Conservation (phyloP, 2,797 vertebrate genomes). For the Pteropus rufus region DNA sequence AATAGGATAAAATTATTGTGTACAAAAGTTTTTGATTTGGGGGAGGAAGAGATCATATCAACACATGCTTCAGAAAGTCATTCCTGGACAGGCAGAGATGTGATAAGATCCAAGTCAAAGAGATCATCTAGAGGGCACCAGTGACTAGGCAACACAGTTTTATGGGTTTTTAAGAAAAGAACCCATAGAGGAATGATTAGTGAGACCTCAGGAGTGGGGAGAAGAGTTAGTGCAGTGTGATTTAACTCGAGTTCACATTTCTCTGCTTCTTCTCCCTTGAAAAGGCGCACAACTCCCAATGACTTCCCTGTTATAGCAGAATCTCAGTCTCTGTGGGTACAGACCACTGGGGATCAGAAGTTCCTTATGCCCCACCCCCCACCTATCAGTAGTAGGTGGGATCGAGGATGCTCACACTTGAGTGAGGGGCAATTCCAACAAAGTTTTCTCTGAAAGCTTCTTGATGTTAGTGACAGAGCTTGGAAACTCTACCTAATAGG, state of each 20-base stretch:
- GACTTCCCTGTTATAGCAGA: neutral
- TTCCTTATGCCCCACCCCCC: neutral
- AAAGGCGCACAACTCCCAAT: neutral
- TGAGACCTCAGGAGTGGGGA: neutral
- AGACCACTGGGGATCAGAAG: neutral
- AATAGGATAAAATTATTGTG: slow-evolving; percentile 41
- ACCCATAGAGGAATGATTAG: neutral
- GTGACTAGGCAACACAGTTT: neutral
- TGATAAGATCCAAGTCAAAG: slow-evolving; percentile 51
- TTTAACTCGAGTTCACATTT: neutral
- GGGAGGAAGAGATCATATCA: slow-evolving; percentile 49
- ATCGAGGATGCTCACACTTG: neutral
- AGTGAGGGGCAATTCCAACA: neutral
- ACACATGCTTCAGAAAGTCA: slow-evolving; percentile 29
- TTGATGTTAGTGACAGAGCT: neutral
- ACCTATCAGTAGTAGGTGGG: neutral
- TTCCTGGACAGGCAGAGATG: slow-evolving; percentile 32
- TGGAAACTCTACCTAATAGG: neutral
- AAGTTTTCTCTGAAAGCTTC: neutral
- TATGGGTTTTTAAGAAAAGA: neutral
- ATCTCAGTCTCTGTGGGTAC: neutral
- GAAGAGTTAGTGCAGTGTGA: neutral
- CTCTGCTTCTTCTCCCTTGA: neutral
- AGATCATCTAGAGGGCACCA: slow-evolving; percentile 28
- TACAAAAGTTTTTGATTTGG: slow-evolving; percentile 50